phyloP scores from a whole-genome alignment of 1,140 invertebrate species.

The Drosophila pachea region DNA sequence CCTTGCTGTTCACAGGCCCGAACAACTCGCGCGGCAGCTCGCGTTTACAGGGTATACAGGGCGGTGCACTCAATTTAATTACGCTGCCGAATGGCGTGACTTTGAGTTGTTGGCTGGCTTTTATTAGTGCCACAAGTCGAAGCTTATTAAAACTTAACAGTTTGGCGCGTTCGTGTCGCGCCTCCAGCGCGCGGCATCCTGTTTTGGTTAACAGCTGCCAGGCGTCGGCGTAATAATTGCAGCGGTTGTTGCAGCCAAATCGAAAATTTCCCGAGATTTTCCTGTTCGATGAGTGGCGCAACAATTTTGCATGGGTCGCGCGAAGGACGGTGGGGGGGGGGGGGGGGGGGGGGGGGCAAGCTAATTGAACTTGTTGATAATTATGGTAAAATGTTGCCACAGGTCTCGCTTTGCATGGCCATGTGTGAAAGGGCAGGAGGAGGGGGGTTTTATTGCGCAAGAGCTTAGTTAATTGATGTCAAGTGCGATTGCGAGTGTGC shows the following conservation, averaged over 20 bases:
- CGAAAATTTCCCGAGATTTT: conserved; percentile 56
- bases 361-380: conserved; percentile 64
- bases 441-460: conserved; percentile 18
- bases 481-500: conserved; percentile 18
- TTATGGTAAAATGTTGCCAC: conserved; percentile 16
- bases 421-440: background rate
- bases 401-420: conserved; percentile 13
- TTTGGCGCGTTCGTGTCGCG: conserved; percentile 25
- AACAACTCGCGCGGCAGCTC: background rate
- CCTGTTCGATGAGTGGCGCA: conserved; percentile 57
- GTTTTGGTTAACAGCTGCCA: conserved; percentile 16
- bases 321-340: background rate
- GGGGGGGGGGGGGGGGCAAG: background rate
- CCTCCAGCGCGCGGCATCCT: conserved; percentile 4
- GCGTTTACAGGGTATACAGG: conserved; percentile 45
- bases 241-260: conserved; percentile 16
- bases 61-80: conserved; percentile 75
- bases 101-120: conserved; percentile 39
- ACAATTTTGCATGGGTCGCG: conserved; percentile 31
- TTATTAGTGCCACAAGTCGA: conserved; percentile 54
- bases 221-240: conserved; percentile 14
- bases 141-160: conserved; percentile 71
- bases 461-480: conserved; percentile 47
- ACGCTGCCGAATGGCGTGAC: conserved; percentile 51
- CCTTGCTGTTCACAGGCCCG: too few relatives aligned